phyloP scores from a whole-genome alignment of 53 echinoderm and acorn worm genomes.

The Mesocentrotus franciscanus region DNA sequence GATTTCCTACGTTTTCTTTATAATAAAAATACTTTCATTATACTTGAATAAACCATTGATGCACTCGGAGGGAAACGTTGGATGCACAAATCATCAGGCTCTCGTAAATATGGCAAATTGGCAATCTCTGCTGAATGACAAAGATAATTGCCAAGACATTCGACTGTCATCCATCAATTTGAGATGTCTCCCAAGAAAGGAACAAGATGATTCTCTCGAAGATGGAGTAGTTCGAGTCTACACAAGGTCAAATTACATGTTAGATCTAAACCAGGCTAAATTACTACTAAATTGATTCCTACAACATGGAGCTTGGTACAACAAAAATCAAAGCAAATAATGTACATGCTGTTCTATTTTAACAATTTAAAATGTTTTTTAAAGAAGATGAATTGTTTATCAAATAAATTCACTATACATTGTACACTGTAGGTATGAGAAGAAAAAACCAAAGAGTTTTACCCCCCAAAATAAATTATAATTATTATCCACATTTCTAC shows the following conservation, averaged over 20 bases:
- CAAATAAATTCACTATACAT: too few species aligned
- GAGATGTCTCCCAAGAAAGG: slow-evolving; percentile 16
- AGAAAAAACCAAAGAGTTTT: too few species aligned
- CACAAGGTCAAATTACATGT: neutral
- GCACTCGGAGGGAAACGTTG: neutral
- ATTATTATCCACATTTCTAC: too few species aligned
- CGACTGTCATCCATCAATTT: slow-evolving; percentile 26
- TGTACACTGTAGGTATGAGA: too few species aligned
- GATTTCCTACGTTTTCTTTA: too few species aligned
- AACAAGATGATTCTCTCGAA: neutral
- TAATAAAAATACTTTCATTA: neutral
- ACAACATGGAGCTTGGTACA: neutral
- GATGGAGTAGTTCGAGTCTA: neutral
- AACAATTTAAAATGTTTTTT: too few species aligned
- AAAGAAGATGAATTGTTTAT: too few species aligned
- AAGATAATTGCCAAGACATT: slow-evolving; percentile 40
- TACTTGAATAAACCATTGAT: neutral
- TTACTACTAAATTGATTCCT: neutral
- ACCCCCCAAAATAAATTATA: too few species aligned
- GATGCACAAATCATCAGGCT: neutral
- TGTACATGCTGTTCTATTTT: neutral
- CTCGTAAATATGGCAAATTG: neutral
- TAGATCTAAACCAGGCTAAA: neutral
- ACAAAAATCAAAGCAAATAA: neutral
- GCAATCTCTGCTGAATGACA: slow-evolving; percentile 22